Percentiles rank a stretch among this genome's conserved stretches.
These are phyloP conservation scores for Trematomus loennbergii DNA, from an alignment of 2,113 vertebrate species.

Conservation along the genomic window DNA sequence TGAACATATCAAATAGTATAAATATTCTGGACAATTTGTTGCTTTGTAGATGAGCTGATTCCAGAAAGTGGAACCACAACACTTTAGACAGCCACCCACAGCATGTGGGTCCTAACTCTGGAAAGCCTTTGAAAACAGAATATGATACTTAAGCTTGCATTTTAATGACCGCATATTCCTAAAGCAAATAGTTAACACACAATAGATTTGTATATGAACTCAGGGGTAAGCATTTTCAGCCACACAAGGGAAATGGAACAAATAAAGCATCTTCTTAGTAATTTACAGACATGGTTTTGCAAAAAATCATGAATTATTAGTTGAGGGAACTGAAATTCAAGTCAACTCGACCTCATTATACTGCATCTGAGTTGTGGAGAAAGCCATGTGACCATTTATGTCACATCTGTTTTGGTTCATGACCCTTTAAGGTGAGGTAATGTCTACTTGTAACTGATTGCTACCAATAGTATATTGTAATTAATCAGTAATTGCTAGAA, in stretches of 20 bases:
- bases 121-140: neutral
- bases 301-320: too few relatives aligned
- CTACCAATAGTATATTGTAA: neutral
- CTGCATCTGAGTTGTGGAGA: neutral
- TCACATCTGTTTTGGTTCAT: neutral
- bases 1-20: neutral
- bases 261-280: too few relatives aligned
- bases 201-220: too few relatives aligned
- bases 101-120: neutral
- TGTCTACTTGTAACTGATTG: neutral
- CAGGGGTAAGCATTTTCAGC: too few relatives aligned
- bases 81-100: neutral
- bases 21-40: neutral
- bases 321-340: neutral
- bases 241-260: too few relatives aligned
- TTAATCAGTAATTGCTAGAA: neutral
- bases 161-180: neutral
- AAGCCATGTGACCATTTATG: neutral
- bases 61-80: neutral
- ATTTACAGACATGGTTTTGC: too few relatives aligned
- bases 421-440: neutral
- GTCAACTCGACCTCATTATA: neutral
- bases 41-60: neutral
- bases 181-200: neutral
- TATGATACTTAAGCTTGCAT: neutral